Evolutionary conservation across 2,888 invertebrate species (phyloP).

Genomic region (Teinopalpus imperialis): DNA sequence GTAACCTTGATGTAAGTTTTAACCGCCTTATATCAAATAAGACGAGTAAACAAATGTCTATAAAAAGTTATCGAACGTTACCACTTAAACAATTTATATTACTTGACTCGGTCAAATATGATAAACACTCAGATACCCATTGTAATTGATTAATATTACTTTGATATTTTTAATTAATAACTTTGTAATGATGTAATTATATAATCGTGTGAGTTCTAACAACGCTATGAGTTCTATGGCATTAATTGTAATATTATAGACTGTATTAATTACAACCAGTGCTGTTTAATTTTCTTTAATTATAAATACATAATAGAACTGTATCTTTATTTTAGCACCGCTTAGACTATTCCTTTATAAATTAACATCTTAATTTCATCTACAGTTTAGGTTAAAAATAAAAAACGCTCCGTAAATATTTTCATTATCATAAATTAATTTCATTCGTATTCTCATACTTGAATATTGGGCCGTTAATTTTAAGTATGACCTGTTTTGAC

Average conservation of each 20-base stretch:
- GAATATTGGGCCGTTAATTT: constrained; percentile 48
- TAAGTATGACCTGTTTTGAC: constrained; percentile 52
- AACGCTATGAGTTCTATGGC: constrained; percentile 4
- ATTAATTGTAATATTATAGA: constrained; percentile 29
- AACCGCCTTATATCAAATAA: constrained; percentile 23
- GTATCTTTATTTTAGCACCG: constrained; percentile 35
- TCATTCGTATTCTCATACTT: constrained; percentile 46
- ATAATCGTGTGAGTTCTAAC: constrained; percentile 15
- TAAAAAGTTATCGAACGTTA: constrained; percentile 22
- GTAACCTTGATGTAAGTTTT: constrained; percentile 25
- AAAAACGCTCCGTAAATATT: constrained; percentile 40
- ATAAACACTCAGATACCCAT: constrained; percentile 19
- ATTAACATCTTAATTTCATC: constrained; percentile 43
- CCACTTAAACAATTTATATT: constrained; percentile 24
- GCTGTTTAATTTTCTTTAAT: constrained; percentile 41
- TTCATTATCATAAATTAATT: constrained; percentile 50
- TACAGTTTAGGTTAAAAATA: constrained; percentile 12
- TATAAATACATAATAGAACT: constrained; percentile 41
- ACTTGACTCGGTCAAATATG: constrained; percentile 23
- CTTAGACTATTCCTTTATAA: constrained; percentile 44
- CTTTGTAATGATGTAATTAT: constrained; percentile 22
- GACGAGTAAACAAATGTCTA: constrained; percentile 21
- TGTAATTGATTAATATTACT: constrained; percentile 24
- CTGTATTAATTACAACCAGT: constrained; percentile 35
- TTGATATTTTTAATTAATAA: constrained; percentile 23